Conservation (phyloP, 2,888 invertebrate species). For the Scaptomyza tumidula region DNA sequence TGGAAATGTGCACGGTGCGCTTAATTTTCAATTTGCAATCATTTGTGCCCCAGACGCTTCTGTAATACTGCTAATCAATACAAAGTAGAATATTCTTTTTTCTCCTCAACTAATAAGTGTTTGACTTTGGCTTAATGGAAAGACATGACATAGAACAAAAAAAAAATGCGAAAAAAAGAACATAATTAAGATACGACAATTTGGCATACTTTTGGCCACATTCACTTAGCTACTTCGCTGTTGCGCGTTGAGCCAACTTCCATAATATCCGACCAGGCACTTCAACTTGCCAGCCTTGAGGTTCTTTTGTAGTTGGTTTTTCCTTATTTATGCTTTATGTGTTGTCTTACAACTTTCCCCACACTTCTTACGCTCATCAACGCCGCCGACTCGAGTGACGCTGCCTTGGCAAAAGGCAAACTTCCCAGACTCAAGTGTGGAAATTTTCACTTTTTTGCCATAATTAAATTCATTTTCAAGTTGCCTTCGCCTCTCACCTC, state of each 20-base stretch:
- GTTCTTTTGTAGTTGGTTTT: slow-evolving; percentile 35
- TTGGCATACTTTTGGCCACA: slow-evolving; percentile 14
- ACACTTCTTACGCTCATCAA: slow-evolving; percentile 67
- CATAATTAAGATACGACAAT: slow-evolving; percentile 9
- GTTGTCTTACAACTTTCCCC: slow-evolving; percentile 73
- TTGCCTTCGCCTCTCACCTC: slow-evolving; percentile 46
- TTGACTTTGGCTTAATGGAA: slow-evolving; percentile 56
- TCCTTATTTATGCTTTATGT: slow-evolving; percentile 68
- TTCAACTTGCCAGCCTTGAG: slow-evolving; percentile 42
- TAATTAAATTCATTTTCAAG: slow-evolving; percentile 81
- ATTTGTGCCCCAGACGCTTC: slow-evolving; percentile 52
- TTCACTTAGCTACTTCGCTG: slow-evolving; percentile 1
- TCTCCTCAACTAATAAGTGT: slow-evolving; percentile 62
- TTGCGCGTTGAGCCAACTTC: slow-evolving; percentile 23
- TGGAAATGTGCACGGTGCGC: slow-evolving; percentile 68
- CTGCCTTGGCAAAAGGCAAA: slow-evolving; percentile 54
- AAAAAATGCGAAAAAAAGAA: not conserved
- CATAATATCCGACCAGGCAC: slow-evolving; percentile 38
- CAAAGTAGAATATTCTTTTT: slow-evolving; percentile 30
- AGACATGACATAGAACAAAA: slow-evolving; percentile 42
- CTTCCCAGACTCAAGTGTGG: slow-evolving; percentile 79
- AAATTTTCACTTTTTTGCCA: slow-evolving; percentile 81
- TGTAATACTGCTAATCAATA: slow-evolving; percentile 50
- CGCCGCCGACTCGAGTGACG: slow-evolving; percentile 17
- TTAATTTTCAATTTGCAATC: slow-evolving; percentile 80